Base-by-base conservation (phyloP, 2,113 vertebrate species). In the Cricetomys ansorgei region DNA sequence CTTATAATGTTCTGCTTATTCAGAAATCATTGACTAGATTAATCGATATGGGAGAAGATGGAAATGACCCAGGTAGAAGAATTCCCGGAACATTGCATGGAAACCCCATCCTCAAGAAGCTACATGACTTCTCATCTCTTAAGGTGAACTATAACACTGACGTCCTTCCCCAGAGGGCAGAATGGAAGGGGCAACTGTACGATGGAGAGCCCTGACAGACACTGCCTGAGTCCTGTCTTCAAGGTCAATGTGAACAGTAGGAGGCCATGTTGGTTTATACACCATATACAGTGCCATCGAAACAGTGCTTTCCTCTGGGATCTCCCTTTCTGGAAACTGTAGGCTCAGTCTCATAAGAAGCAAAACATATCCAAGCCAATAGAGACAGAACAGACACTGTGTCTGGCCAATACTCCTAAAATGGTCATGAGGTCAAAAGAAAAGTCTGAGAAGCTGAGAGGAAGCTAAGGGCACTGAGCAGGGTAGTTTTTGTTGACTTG, bases 251-350 rank as follows among this genome's bases (percentile, higher is more conserved):
- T 12, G 2, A 67, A 15, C 6, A 27, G 7, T 8, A 48, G 15
- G 7, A 48, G 13, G 11, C 16, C 37, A 6, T 31, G 15, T 34
- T 70, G 67, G 37, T 3, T 48, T 48, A 11, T 0, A 17, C 0
- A 48, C 34, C 15, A 59, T 62, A 80, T 15, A 37, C 5, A 16
- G 21, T 10, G 48, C 25, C 37, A 34, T 85, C 67, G 23, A 62
- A 43, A 76, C 40, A 48, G 23, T 1, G 7, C 2, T 10, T 93
- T 29, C 34, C 17, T 40, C 64, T 43, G 5, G 5, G 25, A 31
- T 31, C 3, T 6, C 53, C 17, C 34, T 64, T 55, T 15, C 59
- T 16, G 1, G 80, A 75, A 53, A 6, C 83, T 27, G 2, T 17
- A 4, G 16, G 5, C 13, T 86, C 4, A 12, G n/a, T n/a, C 21